These are phyloP conservation scores for Zoanthus sociatus DNA, from an alignment of 92 coral and sea anemone species.

Conservation along the genomic window DNA sequence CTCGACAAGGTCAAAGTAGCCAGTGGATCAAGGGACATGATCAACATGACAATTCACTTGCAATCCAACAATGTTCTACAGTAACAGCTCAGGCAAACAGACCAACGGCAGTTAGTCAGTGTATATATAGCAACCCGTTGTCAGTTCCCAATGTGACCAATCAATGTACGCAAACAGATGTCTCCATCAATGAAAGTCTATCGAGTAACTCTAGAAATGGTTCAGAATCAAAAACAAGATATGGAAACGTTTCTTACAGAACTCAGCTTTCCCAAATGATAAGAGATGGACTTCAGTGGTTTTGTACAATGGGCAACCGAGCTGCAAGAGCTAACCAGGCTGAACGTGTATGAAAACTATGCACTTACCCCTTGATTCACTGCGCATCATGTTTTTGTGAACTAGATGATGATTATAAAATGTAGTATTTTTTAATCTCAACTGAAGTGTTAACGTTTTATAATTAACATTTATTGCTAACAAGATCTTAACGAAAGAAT, in stretches of 20 bases:
- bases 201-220: neutral
- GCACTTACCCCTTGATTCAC: neutral
- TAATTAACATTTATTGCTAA: no score
- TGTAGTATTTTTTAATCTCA: no score
- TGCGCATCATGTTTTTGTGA: neutral
- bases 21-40: neutral
- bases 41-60: neutral
- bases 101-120: neutral
- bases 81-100: neutral
- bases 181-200: neutral
- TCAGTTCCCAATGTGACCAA: neutral
- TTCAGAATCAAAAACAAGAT: neutral
- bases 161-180: slow-evolving; percentile 2
- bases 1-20: neutral
- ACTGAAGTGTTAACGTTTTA: no score
- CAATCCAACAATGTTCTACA: neutral
- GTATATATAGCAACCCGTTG: neutral
- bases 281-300: slow-evolving; percentile 33
- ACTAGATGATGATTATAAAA: neutral
- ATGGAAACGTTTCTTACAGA: slow-evolving; percentile 27
- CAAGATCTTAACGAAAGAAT: no score
- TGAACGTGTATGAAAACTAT: neutral
- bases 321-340: neutral
- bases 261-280: slow-evolving; percentile 37
- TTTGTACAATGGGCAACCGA: slow-evolving; percentile 40